Conservation (phyloP, 1,140 invertebrate genomes). For the Lamellibrachia luymesi region DNA sequence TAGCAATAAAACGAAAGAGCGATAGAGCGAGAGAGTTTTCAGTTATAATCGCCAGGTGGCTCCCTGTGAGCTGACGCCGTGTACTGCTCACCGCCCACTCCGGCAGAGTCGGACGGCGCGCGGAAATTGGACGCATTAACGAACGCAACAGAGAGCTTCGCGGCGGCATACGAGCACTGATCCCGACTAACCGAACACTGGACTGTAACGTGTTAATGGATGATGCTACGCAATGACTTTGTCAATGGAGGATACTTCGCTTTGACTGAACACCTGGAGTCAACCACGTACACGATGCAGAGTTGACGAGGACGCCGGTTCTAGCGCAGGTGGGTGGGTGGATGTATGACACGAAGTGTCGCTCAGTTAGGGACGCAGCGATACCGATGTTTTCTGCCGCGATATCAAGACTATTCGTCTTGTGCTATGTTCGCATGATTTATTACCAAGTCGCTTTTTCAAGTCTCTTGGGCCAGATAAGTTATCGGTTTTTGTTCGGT, state of each 20-base stretch:
- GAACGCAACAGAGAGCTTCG: not conserved
- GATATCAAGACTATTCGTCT: not conserved
- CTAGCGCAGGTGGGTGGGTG: not conserved
- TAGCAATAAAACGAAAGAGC: not conserved
- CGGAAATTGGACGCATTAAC: not conserved
- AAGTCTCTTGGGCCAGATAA: not conserved
- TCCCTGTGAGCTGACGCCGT: no score
- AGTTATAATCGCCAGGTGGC: not conserved
- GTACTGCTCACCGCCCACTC: not conserved
- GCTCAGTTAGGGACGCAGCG: not conserved
- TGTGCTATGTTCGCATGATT: not conserved
- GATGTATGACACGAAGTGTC: not conserved
- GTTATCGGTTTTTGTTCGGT: not conserved
- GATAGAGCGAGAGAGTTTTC: not conserved
- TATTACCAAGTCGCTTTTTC: not conserved
- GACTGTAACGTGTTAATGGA: not conserved
- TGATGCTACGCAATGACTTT: not conserved
- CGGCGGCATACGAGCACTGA: not conserved
- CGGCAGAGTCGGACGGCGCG: not conserved
- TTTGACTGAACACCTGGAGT: not conserved
- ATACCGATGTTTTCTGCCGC: not conserved
- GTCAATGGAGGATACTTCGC: not conserved
- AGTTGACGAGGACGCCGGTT: not conserved
- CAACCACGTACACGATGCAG: not conserved
- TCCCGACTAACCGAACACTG: not conserved